Base-by-base conservation (phyloP, 2,888 invertebrate genomes). In the Apocheima hispidaria region DNA sequence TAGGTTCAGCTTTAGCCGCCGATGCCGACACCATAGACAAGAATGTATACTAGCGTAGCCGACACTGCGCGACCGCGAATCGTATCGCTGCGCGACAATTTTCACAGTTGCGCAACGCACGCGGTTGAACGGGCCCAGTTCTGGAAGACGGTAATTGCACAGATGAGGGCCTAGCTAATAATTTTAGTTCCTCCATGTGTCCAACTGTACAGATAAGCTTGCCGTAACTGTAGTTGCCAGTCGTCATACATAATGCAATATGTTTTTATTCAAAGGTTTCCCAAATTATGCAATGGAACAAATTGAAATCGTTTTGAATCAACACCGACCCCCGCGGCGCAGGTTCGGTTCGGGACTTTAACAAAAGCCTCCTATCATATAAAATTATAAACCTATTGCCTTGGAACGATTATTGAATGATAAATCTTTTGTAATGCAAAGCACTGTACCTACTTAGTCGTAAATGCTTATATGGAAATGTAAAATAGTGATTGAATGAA, bases 271-370 rank as follows among this genome's bases (percentile, higher is more conserved):
- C 81, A 81, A 83, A 82, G 77, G 81, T 84, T 87, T 81, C 78
- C 82, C 76, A 83, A 85, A 88, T 89, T 88, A 88, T 87, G 88
- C 88, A 90, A 89, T 76, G 71, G 70, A 77, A 83, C 84, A 84
- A 87, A 89, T 89, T 89, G 86, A 87, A 88, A 83, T 86, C 77
- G 81, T 79, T 85, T 84, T 77, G 78, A 75, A 79, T 79, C 78
- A 75, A 83, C 78, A 80, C 68, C 70, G 83, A 79, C 84, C 82
- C 89, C 90, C 67, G 85, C 79, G 62, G 88, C 26, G 86, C 63
- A 65, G 70, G 64, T 70, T 71, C 56, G 20, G 66, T 68, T 70
- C 71, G 72, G 72, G 73, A 74, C 68, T 72, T 72, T 71, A 74
- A 79, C 81, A 79, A 80, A 83, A 81, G 77, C 68, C 35, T 62